Evolutionary conservation across 2,888 invertebrate species (phyloP), one percentile per base, ranked within the genome.

Genomic region (Dione juno): DNA sequence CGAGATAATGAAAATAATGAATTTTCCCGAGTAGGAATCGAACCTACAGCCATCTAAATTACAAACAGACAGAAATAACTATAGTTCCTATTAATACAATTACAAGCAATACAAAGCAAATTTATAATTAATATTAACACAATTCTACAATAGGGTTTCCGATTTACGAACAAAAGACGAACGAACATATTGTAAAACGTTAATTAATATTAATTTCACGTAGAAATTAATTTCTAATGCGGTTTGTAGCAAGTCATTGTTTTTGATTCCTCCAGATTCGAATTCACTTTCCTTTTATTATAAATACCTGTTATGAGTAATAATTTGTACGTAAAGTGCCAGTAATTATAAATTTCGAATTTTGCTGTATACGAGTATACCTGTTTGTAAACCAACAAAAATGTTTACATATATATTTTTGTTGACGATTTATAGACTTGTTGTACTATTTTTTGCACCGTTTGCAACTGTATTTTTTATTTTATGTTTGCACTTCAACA

Each of bases 181-280:
- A 61, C 69, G 61, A 66, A 64, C 68, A 64, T 66, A 59, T 66
- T 66, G 53, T 63, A 66, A 64, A 41, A 66, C 61, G 41, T 69
- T 69, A 69, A 69, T 66, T 69, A 69, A 74, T 69, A 71, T 74
- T 69, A 67, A 69, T 74, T 71, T 69, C 53, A 48, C 35, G 65
- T 69, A n/a, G 52, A 69, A 71, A 66, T 73, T 73, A 67, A 73
- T 70, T 66, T 61, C 53, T 67, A 41, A 54, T 65, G 45, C 40
- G 58, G 50, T 53, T 37, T 48, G 19, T 45, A 68, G 67, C 61
- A 63, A 67, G 64, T 67, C 70, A 67, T 67, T 70, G 70, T 72
- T 59, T 65, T 45, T n/a, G n/a, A 70, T 64, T 16, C 58, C 41
- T 70, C 45, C 59, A 67, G 58, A 59, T 53, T 54, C 43, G 57